Percentiles rank a stretch among this genome's conserved stretches.
Conservation (phyloP, 2,797 vertebrate species). For the Pseudochaenichthys georgianus region DNA sequence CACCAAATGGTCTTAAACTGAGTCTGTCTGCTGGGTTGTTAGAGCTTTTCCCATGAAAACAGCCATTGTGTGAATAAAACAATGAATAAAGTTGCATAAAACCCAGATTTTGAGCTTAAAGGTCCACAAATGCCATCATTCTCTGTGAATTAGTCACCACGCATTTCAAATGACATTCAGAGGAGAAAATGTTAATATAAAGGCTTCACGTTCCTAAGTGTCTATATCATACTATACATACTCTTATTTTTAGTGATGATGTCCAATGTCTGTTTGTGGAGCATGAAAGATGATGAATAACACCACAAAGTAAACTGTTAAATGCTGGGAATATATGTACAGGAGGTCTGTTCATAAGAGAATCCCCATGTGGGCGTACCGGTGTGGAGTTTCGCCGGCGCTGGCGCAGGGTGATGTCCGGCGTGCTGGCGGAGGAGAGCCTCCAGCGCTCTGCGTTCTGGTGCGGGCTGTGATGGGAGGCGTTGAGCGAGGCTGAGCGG, state of each 20-base stretch:
- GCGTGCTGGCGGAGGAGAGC: constrained; percentile 86
- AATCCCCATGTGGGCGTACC: constrained; percentile 73
- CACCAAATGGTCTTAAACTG: not conserved
- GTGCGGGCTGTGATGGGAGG: constrained; percentile 86
- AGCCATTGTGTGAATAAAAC: no score
- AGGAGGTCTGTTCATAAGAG: not conserved
- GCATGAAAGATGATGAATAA: not conserved
- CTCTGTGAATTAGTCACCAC: not conserved
- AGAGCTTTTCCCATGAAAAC: no score
- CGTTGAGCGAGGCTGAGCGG: constrained; percentile 90
- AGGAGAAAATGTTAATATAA: not conserved
- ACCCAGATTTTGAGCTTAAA: no score
- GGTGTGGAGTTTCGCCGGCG: constrained; percentile 84
- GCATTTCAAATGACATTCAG: not conserved
- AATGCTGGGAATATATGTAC: not conserved
- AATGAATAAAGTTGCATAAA: no score
- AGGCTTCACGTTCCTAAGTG: not conserved
- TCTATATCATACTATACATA: not conserved
- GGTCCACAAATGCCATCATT: not conserved
- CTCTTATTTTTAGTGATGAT: not conserved
- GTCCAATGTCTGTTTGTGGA: not conserved
- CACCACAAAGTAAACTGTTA: not conserved
- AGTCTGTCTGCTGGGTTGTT: not conserved
- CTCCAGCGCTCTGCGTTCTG: constrained; percentile 89
- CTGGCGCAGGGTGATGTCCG: constrained; percentile 86